phyloP scores from a whole-genome alignment of 2,113 vertebrate genomes.

The Lampris incognitus region DNA sequence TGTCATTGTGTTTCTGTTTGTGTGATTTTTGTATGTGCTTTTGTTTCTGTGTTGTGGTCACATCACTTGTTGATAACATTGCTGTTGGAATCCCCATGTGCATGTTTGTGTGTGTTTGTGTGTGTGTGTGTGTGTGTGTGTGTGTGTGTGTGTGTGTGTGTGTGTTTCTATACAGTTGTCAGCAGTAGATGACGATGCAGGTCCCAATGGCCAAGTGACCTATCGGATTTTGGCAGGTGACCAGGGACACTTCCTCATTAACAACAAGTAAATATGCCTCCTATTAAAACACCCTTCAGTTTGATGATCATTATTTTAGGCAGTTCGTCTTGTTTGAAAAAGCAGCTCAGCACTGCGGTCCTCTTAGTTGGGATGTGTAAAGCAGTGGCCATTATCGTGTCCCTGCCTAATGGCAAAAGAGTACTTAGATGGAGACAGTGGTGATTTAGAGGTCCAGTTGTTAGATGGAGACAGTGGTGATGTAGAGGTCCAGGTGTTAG shows the following conservation, averaged over 20 bases:
- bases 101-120: background rate
- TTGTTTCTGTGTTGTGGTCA: too few relatives aligned
- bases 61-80: too few relatives aligned
- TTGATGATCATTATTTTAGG: background rate
- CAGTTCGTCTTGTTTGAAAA: background rate
- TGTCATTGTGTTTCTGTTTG: too few relatives aligned
- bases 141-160: background rate
- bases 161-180: conserved; percentile 86
- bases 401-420: too few relatives aligned
- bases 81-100: too few relatives aligned
- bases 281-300: background rate
- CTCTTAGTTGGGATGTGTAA: background rate
- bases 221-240: conserved; percentile 91
- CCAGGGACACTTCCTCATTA: conserved; percentile 88
- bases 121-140: background rate
- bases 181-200: conserved; percentile 90
- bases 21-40: too few relatives aligned
- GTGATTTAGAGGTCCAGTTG: too few relatives aligned
- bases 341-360: background rate
- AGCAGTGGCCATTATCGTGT: too few relatives aligned
- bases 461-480: too few relatives aligned
- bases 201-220: conserved; percentile 87
- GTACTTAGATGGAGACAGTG: too few relatives aligned
- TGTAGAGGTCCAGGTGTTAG: too few relatives aligned
- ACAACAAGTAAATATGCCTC: conserved; percentile 70